Evolutionary conservation across 2,797 vertebrate species (phyloP).

Genomic region (Tenualosa ilisha): DNA sequence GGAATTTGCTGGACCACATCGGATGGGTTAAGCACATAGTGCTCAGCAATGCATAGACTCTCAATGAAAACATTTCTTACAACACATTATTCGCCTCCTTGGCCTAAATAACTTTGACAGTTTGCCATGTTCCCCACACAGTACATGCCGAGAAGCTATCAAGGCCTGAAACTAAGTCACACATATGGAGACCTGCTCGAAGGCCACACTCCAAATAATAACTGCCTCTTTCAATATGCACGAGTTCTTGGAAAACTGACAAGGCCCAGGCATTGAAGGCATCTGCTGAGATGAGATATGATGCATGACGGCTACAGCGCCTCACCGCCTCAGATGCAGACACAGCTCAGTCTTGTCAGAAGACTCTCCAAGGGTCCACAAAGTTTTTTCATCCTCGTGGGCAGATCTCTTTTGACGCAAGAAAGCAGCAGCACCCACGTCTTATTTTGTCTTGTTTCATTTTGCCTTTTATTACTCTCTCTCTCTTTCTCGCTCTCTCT

Average conservation of each 20-base stretch:
- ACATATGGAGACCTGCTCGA: not conserved
- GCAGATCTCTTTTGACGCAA: not conserved
- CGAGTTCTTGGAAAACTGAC: not conserved
- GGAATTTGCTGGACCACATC: not conserved
- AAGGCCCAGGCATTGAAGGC: not conserved
- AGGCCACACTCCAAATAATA: not conserved
- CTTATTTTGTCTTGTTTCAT: conserved; percentile 1
- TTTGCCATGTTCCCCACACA: not conserved
- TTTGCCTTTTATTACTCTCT: not conserved
- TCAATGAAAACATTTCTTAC: not conserved
- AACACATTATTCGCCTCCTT: not conserved
- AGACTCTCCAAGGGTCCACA: not conserved
- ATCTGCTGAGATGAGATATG: not conserved
- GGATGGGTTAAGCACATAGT: not conserved
- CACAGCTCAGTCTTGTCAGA: not conserved
- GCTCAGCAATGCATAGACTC: not conserved
- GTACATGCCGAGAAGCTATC: not conserved
- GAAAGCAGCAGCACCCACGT: not conserved
- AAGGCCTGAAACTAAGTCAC: not conserved
- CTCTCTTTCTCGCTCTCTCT: not conserved
- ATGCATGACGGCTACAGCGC: not conserved
- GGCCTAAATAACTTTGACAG: not conserved
- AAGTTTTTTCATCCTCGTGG: not conserved
- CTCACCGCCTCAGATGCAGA: not conserved
- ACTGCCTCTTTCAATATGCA: conserved; percentile 9